A percentile compares a stretch with the other conserved stretches of the same genome.
These are phyloP conservation scores for Gisinianus flammeolus DNA, from an alignment of 2,888 invertebrate genomes.

Conservation along the genomic window DNA sequence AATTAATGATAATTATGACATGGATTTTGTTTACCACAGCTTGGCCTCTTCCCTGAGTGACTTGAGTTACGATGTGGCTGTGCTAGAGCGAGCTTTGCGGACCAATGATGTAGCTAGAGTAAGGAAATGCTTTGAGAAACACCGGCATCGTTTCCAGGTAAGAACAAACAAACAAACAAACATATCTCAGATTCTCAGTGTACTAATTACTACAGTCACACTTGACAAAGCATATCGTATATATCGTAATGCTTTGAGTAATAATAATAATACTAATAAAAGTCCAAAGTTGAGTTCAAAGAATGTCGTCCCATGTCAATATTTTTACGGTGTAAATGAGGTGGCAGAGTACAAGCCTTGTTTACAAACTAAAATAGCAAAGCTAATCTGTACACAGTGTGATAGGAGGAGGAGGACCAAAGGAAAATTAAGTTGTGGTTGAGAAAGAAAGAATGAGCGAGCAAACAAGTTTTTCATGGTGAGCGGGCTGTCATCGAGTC, in stretches of 20 bases:
- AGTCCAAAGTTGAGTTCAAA: too few species aligned
- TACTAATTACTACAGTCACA: background rate
- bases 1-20: too few species aligned
- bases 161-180: constrained; percentile 45
- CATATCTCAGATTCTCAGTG: too few species aligned
- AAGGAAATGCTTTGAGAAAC: constrained; percentile 65
- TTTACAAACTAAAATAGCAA: background rate
- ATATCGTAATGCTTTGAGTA: too few species aligned
- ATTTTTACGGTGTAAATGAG: too few species aligned
- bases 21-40: constrained; percentile 59
- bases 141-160: constrained; percentile 65
- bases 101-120: constrained; percentile 65
- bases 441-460: too few species aligned
- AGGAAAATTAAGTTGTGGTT: background rate
- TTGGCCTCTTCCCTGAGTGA: constrained; percentile 64
- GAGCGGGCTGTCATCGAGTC: too few species aligned
- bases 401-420: background rate
- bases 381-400: background rate
- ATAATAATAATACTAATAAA: too few species aligned
- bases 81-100: constrained; percentile 65
- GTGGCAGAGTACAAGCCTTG: too few species aligned
- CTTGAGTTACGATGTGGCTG: constrained; percentile 64
- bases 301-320: too few species aligned
- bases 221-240: background rate
- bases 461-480: too few species aligned